A percentile compares a stretch with the other conserved stretches of the same genome.
phyloP scores from a whole-genome alignment of 2,888 invertebrate genomes.

The Hololepta plana region DNA sequence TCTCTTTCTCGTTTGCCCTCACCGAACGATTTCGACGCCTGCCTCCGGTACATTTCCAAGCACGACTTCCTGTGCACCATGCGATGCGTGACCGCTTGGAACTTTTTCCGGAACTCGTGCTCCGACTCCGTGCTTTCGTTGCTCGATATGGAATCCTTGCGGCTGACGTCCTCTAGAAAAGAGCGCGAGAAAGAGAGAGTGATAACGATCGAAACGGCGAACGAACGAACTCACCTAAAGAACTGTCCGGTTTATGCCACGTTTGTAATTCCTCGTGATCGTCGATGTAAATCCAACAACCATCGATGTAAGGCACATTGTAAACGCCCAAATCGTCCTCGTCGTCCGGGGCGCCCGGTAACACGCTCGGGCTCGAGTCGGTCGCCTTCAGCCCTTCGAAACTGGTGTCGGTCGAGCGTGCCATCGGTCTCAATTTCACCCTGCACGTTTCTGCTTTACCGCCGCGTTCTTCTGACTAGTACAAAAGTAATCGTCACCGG shows the following conservation, averaged over 20 bases:
- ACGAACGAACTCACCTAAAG: not conserved
- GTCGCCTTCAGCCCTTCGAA: slow-evolving; percentile 43
- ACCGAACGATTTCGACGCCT: slow-evolving; percentile 72
- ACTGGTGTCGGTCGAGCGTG: slow-evolving; percentile 56
- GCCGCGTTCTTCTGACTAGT: slow-evolving; percentile 54
- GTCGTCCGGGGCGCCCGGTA: slow-evolving; percentile 29
- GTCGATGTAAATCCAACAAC: slow-evolving; percentile 59
- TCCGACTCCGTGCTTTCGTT: slow-evolving; percentile 58
- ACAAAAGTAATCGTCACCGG: slow-evolving; percentile 5
- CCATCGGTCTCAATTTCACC: slow-evolving; percentile 35
- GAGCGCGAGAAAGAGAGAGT: not conserved
- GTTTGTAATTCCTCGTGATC: slow-evolving; percentile 49
- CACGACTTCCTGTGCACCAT: slow-evolving; percentile 81
- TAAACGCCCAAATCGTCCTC: slow-evolving; percentile 58
- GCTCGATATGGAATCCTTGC: slow-evolving; percentile 32
- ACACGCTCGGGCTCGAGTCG: slow-evolving; percentile 46
- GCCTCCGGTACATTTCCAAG: slow-evolving; percentile 74
- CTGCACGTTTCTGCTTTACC: slow-evolving; percentile 39
- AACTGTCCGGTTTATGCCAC: slow-evolving; percentile 40
- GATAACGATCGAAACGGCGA: not conserved
- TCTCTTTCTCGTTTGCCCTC: slow-evolving; percentile 23
- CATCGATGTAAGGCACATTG: slow-evolving; percentile 51
- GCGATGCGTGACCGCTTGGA: slow-evolving; percentile 73
- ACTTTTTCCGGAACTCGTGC: slow-evolving; percentile 67
- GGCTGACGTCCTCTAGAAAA: slow-evolving; percentile 23